These are phyloP conservation scores for Ceriagrion tenellum DNA, from an alignment of 2,888 invertebrate genomes.

Conservation along the genomic window DNA sequence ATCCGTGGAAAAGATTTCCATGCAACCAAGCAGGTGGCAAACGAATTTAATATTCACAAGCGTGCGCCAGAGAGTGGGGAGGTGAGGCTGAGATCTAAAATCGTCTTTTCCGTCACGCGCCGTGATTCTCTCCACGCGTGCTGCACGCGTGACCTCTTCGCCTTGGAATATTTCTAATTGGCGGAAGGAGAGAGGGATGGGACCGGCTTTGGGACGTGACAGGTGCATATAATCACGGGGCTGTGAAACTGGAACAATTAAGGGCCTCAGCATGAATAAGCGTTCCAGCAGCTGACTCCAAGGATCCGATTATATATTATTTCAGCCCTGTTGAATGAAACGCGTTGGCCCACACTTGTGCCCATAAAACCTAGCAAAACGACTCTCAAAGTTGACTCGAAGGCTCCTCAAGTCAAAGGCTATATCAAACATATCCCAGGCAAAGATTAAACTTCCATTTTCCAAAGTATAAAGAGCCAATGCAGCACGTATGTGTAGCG, in stretches of 20 bases:
- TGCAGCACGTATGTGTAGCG: too few species aligned
- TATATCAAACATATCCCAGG: too few species aligned
- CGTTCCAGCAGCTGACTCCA: neutral
- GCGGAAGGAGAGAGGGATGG: neutral
- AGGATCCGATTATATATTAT: neutral
- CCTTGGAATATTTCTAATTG: conserved; percentile 39
- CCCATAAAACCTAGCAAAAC: too few species aligned
- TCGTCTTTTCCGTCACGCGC: neutral
- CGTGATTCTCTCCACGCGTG: neutral
- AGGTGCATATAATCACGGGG: conserved; percentile 43
- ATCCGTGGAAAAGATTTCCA: neutral
- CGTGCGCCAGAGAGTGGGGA: neutral
- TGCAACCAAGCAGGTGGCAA: neutral
- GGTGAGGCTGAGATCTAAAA: neutral
- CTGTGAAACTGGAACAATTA: conserved; percentile 36
- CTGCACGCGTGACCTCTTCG: conserved; percentile 35
- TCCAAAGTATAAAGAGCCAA: too few species aligned
- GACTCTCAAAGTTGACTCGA: too few species aligned
- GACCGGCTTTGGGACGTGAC: neutral
- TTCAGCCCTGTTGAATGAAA: too few species aligned
- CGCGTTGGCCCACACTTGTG: too few species aligned
- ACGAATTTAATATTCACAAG: neutral
- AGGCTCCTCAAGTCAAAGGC: too few species aligned
- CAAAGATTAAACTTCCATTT: too few species aligned
- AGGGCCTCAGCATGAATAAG: neutral